Conservation (phyloP, 1,140 invertebrate species). For the Aphis gossypii region DNA sequence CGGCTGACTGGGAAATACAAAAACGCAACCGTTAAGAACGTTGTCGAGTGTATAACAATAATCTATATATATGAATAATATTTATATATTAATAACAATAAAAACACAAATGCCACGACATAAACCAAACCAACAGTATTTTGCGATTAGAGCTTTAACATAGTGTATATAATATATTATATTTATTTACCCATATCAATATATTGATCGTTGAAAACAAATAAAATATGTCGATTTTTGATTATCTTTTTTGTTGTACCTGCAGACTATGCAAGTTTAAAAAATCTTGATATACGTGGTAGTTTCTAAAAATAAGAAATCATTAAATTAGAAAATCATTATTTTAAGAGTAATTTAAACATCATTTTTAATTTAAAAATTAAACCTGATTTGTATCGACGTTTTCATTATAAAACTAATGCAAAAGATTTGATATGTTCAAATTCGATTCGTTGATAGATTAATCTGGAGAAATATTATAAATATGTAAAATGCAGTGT, state of each 20-base stretch:
- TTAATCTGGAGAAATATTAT: slow-evolving; percentile 10
- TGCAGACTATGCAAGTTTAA: slow-evolving; percentile 23
- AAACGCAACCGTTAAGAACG: too few relatives aligned
- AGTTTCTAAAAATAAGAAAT: slow-evolving; percentile 3
- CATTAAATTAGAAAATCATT: background rate
- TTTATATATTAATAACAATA: too few relatives aligned
- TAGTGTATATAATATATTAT: background rate
- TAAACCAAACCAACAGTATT: too few relatives aligned
- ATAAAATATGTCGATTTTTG: background rate
- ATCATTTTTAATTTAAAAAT: background rate
- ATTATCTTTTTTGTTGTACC: background rate
- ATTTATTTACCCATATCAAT: background rate
- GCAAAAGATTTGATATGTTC: slow-evolving; percentile 33
- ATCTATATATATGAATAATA: too few relatives aligned
- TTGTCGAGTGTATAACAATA: too few relatives aligned
- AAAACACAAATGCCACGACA: too few relatives aligned
- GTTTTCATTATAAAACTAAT: slow-evolving; percentile 38
- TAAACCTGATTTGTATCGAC: slow-evolving; percentile 38
- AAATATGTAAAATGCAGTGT: background rate
- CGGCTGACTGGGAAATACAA: too few relatives aligned
- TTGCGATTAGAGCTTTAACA: too few relatives aligned
- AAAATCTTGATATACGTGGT: background rate
- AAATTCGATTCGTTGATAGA: slow-evolving; percentile 8
- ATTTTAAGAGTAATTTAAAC: background rate
- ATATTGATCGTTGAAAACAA: slow-evolving; percentile 28